Base-by-base conservation (phyloP, 2,797 vertebrate species). In the Denticeps clupeoides region DNA sequence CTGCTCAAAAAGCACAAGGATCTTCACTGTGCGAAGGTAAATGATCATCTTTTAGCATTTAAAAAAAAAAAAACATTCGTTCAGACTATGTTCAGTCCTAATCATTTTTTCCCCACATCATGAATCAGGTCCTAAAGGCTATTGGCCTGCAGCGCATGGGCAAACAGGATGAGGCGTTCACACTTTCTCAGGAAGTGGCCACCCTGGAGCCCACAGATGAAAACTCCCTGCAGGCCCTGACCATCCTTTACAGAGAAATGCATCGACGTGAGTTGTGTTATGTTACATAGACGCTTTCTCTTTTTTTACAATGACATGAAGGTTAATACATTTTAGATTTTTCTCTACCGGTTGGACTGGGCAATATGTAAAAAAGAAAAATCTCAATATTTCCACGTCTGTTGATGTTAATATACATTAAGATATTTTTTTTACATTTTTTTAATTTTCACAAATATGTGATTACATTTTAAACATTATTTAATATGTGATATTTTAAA, bases 181-280 rank as follows among this genome's bases (percentile, higher is more conserved):
- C 72, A 38, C 60, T 98, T 71, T 94, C 93, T 4, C 94, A 96
- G 69, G 95, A 99, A 63, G 95, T 97, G 42, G 84, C 94, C 23
- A 82, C 77, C 3, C 83, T 97, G 1, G 95, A 99, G 58, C 95
- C 94, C 27, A 98, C 92, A 0, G 95, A 99, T 27, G 95, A 99
- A 71, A 99, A 98, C 78, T 97, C 93, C 0, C 77, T 99, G 38
- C 95, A 99, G 58, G 95, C 95, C 2, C 81, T 99, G 49, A 99
- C 95, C 4, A 99, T 99, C 38, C 85, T 99, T 9, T 99, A 96
- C 76, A 75, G 95, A 63, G 95, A 99, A 65, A 97, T 99, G 95
- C 95, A 99, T 47, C 84, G 95, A 49, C 89, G 88, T 90, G 73
- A 49, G 87, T 69, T n/a, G n/a, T n/a, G n/a, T n/a, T n/a, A n/a